Evolutionary conservation across 1,140 invertebrate species (phyloP), one percentile per base, ranked within the genome.

Genomic region (Aricia agestis): DNA sequence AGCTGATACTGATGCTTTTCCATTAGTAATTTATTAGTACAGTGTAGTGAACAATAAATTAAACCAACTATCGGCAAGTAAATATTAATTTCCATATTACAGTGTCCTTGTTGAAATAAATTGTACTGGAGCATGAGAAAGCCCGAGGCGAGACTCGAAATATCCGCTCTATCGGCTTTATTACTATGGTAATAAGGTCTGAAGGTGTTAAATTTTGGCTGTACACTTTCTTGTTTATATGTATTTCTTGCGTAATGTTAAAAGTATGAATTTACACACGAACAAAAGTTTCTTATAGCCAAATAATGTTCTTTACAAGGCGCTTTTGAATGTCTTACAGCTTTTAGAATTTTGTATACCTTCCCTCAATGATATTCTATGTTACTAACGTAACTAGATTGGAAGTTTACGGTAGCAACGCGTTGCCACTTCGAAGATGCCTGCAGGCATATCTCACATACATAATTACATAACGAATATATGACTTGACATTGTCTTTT

Each of bases 41-140:
- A 52, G 45, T 52, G 45, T 13, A 52, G 10, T 13, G 10, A 9
- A 52, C 13, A 42, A 42, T 52, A 52, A 52, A 52, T 52, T 52
- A 52, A 11, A 52, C 11, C 45, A 52, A 19, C 18, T 15, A 71
- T 4, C 58, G 58, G 17, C n/a, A 4, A 18, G 58, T 19, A 59
- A 59, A 59, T 59, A 59, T 15, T 19, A 59, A 59, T 59, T 59
- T 59, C 58, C 58, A 59, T 59, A 59, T 59, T 18, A 17, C 58
- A 59, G 17, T 10, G 58, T 59, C 58, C 58, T 59, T 59, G 58
- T 19, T 17, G n/a, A 18, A 18, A 59, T 59, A 18, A 59, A 18
- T 59, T 59, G 58, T 15, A 5, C 4, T 19, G 58, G 58, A 59
- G n/a, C 58, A 59, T 59, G 58, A 19, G 58, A 59, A 59, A 59